phyloP scores from a whole-genome alignment of 2,797 vertebrate genomes.

The Apogon hyalosoma region DNA sequence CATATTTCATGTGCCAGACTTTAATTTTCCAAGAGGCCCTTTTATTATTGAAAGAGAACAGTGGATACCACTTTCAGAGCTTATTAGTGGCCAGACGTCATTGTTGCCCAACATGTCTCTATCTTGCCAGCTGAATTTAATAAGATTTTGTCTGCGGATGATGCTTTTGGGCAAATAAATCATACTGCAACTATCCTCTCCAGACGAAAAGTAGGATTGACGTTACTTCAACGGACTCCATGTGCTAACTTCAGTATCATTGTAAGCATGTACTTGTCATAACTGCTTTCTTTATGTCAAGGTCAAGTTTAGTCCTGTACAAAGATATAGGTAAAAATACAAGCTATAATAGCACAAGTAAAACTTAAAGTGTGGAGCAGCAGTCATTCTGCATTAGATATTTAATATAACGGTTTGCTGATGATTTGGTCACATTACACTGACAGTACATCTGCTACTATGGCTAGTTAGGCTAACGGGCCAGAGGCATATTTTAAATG shows the following conservation, averaged over 20 bases:
- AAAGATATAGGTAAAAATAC: too few species aligned
- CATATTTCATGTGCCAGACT: conserved; percentile 50
- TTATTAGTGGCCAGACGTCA: conserved; percentile 40
- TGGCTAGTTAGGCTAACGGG: conserved; percentile 28
- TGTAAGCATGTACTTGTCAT: too few species aligned
- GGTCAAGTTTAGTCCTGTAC: too few species aligned
- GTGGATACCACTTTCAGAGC: conserved; percentile 31
- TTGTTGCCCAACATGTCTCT: conserved; percentile 39
- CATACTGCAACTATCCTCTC: conserved; percentile 7
- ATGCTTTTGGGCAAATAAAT: conserved; percentile 46
- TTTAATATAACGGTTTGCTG: conserved; percentile 22
- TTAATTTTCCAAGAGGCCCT: conserved; percentile 56
- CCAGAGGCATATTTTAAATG: conserved; percentile 47
- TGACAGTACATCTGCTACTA: conserved; percentile 17
- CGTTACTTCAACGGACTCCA: conserved; percentile 25
- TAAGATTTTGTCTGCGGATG: conserved; percentile 35
- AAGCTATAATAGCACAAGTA: background rate
- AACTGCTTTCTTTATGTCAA: too few species aligned
- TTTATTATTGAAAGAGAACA: conserved; percentile 50
- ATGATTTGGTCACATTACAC: conserved; percentile 10
- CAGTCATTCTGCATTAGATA: conserved; percentile 3
- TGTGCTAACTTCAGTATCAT: background rate
- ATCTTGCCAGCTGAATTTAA: conserved; percentile 40
- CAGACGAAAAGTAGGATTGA: background rate
- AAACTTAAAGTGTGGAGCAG: background rate